phyloP scores from a whole-genome alignment of 2,797 vertebrate genomes.

The Pelodytes ibericus region DNA sequence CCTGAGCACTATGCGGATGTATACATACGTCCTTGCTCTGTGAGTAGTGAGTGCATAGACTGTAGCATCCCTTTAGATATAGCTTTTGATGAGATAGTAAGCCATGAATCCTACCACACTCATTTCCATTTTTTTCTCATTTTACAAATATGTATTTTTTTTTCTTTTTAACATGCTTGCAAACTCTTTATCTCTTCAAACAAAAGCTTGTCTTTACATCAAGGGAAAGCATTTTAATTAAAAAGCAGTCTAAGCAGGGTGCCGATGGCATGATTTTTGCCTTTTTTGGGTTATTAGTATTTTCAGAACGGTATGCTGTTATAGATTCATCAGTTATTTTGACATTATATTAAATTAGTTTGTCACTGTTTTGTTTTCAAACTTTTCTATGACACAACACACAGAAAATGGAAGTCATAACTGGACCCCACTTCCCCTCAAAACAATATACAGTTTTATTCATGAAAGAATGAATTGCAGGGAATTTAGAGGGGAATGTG shows the following conservation, averaged over 20 bases:
- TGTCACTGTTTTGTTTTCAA: not conserved
- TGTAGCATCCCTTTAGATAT: not conserved
- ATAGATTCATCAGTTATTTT: constrained; percentile 4
- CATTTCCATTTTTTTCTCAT: not conserved
- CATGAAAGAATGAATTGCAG: no score
- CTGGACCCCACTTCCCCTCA: no score
- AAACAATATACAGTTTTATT: no score
- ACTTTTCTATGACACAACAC: no score
- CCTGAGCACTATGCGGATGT: no score
- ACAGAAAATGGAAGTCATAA: not conserved
- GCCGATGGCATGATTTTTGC: not conserved
- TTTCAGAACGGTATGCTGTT: not conserved
- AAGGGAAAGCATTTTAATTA: constrained; percentile 7
- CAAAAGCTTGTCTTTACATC: constrained; percentile 2
- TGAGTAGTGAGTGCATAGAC: no score
- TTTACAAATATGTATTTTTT: no score
- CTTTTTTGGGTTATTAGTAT: not conserved
- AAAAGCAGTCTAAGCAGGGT: not conserved
- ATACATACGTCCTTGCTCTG: no score
- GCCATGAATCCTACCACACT: not conserved
- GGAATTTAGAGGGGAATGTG: no score
- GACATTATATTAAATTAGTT: not conserved
- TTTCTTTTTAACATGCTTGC: not conserved
- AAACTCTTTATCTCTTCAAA: constrained; percentile 15
- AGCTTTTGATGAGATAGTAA: not conserved